Evolutionary conservation across 2,888 invertebrate species (phyloP).

Genomic region (Microctonus brassicae): DNA sequence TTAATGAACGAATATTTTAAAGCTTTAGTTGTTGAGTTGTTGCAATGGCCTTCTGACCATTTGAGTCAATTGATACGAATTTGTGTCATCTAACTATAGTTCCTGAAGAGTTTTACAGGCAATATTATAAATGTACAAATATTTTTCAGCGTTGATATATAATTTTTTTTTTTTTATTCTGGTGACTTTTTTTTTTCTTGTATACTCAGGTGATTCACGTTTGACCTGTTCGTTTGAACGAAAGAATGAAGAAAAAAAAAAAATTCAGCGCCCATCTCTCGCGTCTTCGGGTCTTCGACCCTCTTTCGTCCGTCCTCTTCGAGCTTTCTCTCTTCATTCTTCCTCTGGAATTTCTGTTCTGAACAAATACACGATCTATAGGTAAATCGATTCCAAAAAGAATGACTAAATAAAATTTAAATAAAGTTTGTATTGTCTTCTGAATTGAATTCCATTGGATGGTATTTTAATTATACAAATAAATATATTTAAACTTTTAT

Average conservation of each 20-base stretch:
- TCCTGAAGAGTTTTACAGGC: too few species aligned
- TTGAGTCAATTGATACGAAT: conserved; percentile 29
- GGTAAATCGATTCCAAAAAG: neutral
- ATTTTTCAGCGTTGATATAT: neutral
- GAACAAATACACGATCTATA: neutral
- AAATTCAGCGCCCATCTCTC: neutral
- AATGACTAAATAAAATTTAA: neutral
- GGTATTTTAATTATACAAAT: neutral
- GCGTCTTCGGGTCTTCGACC: conserved; percentile 32
- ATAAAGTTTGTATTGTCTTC: neutral
- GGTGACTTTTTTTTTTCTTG: conserved; percentile 1
- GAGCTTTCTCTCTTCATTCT: neutral
- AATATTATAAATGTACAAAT: neutral
- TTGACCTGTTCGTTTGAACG: neutral
- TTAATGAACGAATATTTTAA: too few species aligned
- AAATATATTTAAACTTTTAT: neutral
- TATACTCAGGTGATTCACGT: conserved; percentile 11
- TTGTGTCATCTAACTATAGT: conserved; percentile 3
- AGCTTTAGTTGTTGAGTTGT: too few species aligned
- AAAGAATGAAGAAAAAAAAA: neutral
- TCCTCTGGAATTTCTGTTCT: neutral
- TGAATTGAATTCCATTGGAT: neutral
- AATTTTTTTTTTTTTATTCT: neutral
- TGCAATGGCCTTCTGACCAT: conserved; percentile 21
- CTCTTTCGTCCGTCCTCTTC: neutral